A percentile compares a stretch with the other conserved stretches of the same genome.
These are phyloP conservation scores for Tinamus guttatus DNA, from an alignment of 2,113 vertebrate species.

Conservation along the genomic window DNA sequence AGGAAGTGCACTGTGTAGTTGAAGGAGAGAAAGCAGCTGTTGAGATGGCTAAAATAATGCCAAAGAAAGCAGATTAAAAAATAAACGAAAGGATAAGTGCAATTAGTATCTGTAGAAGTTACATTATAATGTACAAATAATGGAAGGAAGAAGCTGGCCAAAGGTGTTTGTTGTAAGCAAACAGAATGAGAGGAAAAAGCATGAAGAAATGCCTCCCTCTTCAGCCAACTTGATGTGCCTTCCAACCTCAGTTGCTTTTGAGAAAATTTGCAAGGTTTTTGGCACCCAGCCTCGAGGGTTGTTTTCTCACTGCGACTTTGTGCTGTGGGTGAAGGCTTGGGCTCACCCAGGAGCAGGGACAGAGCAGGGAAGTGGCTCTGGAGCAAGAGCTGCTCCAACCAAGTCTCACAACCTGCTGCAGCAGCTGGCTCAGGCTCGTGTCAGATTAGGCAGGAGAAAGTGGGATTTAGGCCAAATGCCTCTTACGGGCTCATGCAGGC, in stretches of 20 bases:
- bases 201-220: not conserved
- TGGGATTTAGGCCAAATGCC: not conserved
- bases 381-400: not conserved
- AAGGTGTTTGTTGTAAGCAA: not conserved
- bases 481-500: not conserved
- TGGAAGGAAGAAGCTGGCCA: not conserved
- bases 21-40: not conserved
- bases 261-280: not conserved
- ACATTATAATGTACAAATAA: no score
- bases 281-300: not conserved
- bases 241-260: not conserved
- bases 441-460: not conserved
- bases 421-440: not conserved
- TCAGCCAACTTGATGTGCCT: not conserved
- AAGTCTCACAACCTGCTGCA: not conserved
- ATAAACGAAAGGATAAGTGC: not conserved
- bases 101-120: not conserved
- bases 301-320: not conserved
- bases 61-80: not conserved
- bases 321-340: not conserved
- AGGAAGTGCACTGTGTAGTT: not conserved
- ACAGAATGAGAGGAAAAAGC: not conserved
- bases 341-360: not conserved
- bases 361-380: not conserved
- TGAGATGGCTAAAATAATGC: not conserved